Evolutionary conservation across 2,113 vertebrate species (phyloP).

Genomic region (Gadus chalcogrammus): DNA sequence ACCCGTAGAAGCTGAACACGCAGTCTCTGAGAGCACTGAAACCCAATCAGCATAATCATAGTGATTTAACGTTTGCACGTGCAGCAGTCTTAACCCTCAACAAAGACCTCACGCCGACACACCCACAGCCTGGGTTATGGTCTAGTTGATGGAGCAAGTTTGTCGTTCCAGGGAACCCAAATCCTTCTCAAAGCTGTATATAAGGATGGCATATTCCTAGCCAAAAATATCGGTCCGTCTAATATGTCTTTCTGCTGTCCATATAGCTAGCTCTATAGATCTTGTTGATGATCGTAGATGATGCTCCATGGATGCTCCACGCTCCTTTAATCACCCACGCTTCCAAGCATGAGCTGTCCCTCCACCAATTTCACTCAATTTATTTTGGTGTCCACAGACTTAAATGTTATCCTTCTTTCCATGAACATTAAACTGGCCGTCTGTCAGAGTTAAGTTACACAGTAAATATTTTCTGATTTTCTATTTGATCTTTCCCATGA

Average conservation of each 20-base stretch:
- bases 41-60: not conserved
- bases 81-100: not conserved
- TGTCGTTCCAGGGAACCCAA: not conserved
- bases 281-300: not conserved
- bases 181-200: not conserved
- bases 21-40: not conserved
- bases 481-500: not conserved
- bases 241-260: not conserved
- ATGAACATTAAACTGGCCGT: too few species aligned
- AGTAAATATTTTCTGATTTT: too few species aligned
- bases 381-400: too few species aligned
- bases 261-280: not conserved
- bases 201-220: not conserved
- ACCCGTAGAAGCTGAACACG: slow-evolving; percentile 4
- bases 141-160: slow-evolving; percentile 17
- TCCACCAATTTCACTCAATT: too few species aligned
- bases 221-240: not conserved
- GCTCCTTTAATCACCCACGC: too few species aligned
- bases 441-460: too few species aligned
- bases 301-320: too few species aligned
- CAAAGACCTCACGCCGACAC: not conserved
- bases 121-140: not conserved
- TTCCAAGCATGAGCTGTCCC: too few species aligned
- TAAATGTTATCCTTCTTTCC: too few species aligned
- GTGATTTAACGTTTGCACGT: not conserved